These are phyloP conservation scores for Parus major DNA, from an alignment of 2,113 vertebrate species.

Conservation along the genomic window DNA sequence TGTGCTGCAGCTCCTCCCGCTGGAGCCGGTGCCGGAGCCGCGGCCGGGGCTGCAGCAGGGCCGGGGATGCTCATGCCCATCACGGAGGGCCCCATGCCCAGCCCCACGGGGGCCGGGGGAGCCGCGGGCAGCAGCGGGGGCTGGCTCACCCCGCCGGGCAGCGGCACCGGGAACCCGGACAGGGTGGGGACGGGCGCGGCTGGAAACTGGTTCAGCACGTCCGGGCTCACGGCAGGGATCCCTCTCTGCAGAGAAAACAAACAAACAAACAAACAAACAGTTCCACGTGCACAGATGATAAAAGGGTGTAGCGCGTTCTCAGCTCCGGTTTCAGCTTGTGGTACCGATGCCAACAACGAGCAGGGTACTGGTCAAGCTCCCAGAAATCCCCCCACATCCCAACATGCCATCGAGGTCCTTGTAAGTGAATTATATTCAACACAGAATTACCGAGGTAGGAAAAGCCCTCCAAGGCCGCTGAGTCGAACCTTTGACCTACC, in stretches of 20 bases:
- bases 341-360: background rate
- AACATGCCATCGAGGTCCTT: fast-evolving
- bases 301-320: fast-evolving
- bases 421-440: background rate
- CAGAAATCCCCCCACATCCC: background rate
- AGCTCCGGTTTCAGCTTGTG: fast-evolving
- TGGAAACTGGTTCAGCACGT: slow-evolving; percentile 90
- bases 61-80: slow-evolving; percentile 76
- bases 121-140: slow-evolving; percentile 67
- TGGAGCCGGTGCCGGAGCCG: slow-evolving; percentile 45
- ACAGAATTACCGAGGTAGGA: background rate
- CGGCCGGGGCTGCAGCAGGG: slow-evolving; percentile 57
- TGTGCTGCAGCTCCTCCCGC: slow-evolving; percentile 63
- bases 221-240: slow-evolving; percentile 88
- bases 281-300: fast-evolving
- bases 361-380: background rate
- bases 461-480: fast-evolving
- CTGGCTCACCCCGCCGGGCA: slow-evolving; percentile 81
- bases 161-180: slow-evolving; percentile 82
- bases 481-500: background rate
- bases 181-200: slow-evolving; percentile 91
- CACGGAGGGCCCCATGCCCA: slow-evolving; percentile 78
- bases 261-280: too few relatives aligned
- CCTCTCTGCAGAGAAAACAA: slow-evolving; percentile 80
- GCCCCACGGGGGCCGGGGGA: slow-evolving; percentile 61